Conservation (phyloP, 2,888 invertebrate genomes). For the Boloria selene region DNA sequence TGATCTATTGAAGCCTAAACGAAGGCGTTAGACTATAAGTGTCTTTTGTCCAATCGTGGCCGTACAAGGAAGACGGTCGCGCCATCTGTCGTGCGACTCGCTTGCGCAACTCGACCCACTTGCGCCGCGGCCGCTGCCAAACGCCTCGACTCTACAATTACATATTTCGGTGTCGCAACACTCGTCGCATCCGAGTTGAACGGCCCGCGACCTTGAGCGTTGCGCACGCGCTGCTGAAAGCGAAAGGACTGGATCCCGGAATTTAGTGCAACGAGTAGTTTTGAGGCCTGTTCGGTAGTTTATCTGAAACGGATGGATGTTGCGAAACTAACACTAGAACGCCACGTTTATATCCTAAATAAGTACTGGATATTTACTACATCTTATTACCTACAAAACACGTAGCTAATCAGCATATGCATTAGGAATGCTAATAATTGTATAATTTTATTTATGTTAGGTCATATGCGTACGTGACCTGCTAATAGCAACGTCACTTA, state of each 20-base stretch:
- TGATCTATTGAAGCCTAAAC: neutral
- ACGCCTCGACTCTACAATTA: constrained; percentile 79
- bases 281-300: constrained; percentile 17
- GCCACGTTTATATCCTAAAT: too few species aligned
- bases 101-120: constrained; percentile 80
- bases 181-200: constrained; percentile 82
- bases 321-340: too few species aligned
- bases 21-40: constrained; percentile 7
- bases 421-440: constrained; percentile 7
- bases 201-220: constrained; percentile 80
- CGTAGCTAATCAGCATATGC: too few species aligned
- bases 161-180: constrained; percentile 80
- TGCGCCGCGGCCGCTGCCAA: constrained; percentile 77
- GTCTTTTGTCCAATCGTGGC: constrained; percentile 43
- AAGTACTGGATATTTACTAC: too few species aligned
- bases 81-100: constrained; percentile 74
- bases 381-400: too few species aligned
- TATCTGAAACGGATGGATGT: too few species aligned
- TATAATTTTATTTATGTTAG: constrained; percentile 23
- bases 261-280: constrained; percentile 46
- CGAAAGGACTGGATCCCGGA: constrained; percentile 74
- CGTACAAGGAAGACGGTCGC: constrained; percentile 74
- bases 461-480: constrained; percentile 65
- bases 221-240: constrained; percentile 76
- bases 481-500: constrained; percentile 50